phyloP scores from a whole-genome alignment of 2,888 invertebrate species.

The Seira musarum region DNA sequence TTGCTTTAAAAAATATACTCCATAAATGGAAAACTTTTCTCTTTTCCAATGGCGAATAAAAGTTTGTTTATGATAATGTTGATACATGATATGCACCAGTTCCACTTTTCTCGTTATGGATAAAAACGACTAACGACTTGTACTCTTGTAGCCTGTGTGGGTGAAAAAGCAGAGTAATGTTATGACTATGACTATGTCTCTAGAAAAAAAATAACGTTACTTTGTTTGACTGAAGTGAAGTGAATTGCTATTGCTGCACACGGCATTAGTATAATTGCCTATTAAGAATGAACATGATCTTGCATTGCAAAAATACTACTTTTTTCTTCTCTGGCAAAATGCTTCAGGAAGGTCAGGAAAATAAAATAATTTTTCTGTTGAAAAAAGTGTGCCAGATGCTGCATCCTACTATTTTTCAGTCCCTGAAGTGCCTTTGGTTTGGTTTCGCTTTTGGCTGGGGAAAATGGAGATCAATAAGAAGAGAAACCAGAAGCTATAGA shows the following conservation, averaged over 20 bases:
- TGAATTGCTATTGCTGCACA: background rate
- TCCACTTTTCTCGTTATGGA: too few relatives aligned
- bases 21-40: too few relatives aligned
- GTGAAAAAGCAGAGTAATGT: background rate
- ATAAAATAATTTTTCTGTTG: background rate
- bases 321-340: background rate
- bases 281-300: constrained; percentile 16
- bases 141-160: background rate
- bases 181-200: background rate
- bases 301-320: background rate
- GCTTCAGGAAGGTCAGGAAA: constrained; percentile 13
- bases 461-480: background rate
- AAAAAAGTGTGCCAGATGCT: constrained; percentile 10
- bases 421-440: background rate
- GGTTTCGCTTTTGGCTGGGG: too few relatives aligned
- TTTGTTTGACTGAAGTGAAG: background rate
- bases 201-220: too few relatives aligned
- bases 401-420: background rate
- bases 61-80: background rate
- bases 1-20: background rate
- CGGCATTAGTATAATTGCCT: constrained; percentile 14
- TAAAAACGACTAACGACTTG: too few relatives aligned
- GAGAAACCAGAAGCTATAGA: background rate
- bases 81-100: background rate
- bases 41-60: too few relatives aligned